Evolutionary conservation across 2,113 vertebrate species (phyloP).

Genomic region (Hippolais icterina): DNA sequence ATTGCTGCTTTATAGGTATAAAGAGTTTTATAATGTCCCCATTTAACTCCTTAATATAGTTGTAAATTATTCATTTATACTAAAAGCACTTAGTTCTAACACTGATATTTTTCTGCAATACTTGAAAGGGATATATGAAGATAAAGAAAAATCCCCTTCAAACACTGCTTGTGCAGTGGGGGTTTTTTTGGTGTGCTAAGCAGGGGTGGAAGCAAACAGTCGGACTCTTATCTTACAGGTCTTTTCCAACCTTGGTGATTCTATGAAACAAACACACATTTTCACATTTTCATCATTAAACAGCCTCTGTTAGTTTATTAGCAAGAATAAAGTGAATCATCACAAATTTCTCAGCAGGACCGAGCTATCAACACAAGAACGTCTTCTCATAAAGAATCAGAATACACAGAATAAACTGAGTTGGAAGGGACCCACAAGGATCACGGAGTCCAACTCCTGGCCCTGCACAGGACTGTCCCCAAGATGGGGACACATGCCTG

Average conservation of each 20-base stretch:
- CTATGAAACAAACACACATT: background rate
- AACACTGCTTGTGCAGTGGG: background rate
- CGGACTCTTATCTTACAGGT: fast-evolving
- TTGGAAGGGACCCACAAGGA: background rate
- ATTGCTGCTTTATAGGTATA: background rate
- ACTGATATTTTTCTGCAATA: background rate
- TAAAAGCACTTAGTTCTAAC: background rate
- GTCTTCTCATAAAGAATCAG: background rate
- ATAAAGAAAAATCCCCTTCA: background rate
- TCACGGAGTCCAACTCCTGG: background rate
- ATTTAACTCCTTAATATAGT: background rate
- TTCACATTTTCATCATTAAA: background rate
- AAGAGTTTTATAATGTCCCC: background rate
- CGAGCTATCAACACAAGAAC: background rate
- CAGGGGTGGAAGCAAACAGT: background rate
- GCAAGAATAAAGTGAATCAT: background rate
- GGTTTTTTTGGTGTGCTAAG: background rate
- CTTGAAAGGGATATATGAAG: background rate
- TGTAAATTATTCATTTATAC: background rate
- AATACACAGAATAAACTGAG: background rate
- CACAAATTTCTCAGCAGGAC: background rate
- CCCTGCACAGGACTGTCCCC: background rate
- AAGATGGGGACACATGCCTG: too few relatives aligned
- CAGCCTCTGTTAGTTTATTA: background rate
- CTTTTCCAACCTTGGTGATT: background rate